Evolutionary conservation across 1,140 invertebrate genomes (phyloP).

Genomic region (Meteorus sp.): DNA sequence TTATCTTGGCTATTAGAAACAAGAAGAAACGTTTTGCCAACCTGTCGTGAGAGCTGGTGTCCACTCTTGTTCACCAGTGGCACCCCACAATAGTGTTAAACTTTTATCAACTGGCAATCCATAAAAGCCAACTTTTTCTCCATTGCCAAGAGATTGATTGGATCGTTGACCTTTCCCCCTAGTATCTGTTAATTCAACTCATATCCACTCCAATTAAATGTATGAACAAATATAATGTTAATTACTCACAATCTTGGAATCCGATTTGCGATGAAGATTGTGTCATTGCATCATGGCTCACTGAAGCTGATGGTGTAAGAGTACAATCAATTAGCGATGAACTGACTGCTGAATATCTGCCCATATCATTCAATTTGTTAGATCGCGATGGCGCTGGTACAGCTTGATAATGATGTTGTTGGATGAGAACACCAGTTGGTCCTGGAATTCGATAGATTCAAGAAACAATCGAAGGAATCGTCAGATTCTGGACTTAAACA

Average conservation of each 20-base stretch:
- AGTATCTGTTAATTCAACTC: conserved; percentile 36
- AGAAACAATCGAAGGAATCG: too few species aligned
- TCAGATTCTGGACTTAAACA: too few species aligned
- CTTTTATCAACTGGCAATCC: conserved; percentile 56
- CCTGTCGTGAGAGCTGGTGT: conserved; percentile 92
- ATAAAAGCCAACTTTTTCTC: conserved; percentile 42
- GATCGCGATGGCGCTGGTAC: conserved; percentile 63
- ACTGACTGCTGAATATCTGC: conserved; percentile 35
- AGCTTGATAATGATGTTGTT: conserved; percentile 91
- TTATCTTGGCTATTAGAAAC: neutral
- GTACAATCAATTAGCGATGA: conserved; percentile 22
- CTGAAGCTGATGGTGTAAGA: conserved; percentile 11
- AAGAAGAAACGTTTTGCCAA: conserved; percentile 49
- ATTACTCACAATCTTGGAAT: conserved; percentile 56
- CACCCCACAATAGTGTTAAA: conserved; percentile 82
- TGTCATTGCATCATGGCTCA: conserved; percentile 39
- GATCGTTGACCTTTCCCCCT: conserved; percentile 41
- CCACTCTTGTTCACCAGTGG: conserved; percentile 92
- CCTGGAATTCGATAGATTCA: too few species aligned
- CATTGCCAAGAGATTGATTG: conserved; percentile 34
- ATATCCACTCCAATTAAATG: conserved; percentile 16
- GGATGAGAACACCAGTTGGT: conserved; percentile 84
- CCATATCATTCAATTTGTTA: conserved; percentile 35
- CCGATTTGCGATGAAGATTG: conserved; percentile 53
- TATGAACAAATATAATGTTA: too few species aligned